A percentile compares a stretch with the other conserved stretches of the same genome.
phyloP scores from a whole-genome alignment of 1,140 invertebrate genomes.

The Ceratoteleas bidentatus region DNA sequence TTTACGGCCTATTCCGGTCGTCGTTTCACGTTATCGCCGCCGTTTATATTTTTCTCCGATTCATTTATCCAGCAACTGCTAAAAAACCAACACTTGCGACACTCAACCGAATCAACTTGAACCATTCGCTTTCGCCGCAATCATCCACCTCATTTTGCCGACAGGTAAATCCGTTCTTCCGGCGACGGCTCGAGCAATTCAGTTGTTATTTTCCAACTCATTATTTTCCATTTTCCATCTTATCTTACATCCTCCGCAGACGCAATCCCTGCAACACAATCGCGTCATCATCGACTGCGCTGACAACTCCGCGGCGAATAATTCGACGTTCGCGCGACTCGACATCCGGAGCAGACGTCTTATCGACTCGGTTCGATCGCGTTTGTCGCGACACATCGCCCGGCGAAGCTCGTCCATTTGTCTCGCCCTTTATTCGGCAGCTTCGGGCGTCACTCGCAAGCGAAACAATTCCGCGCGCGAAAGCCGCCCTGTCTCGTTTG shows the following conservation, averaged over 20 bases:
- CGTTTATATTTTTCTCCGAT: too few relatives aligned
- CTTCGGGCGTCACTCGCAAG: too few relatives aligned
- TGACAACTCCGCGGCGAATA: slow-evolving; percentile 3
- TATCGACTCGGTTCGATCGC: slow-evolving; percentile 15
- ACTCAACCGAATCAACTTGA: too few relatives aligned
- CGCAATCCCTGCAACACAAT: neutral
- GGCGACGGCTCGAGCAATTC: neutral
- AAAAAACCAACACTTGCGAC: too few relatives aligned
- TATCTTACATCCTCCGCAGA: neutral
- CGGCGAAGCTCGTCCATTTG: slow-evolving; percentile 14
- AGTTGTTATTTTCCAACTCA: neutral
- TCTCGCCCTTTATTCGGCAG: slow-evolving; percentile 18
- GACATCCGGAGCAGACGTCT: slow-evolving; percentile 1
- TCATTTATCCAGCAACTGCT: too few relatives aligned
- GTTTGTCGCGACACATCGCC: neutral
- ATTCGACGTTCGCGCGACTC: neutral
- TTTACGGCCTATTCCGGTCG: too few relatives aligned
- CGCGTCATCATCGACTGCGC: neutral
- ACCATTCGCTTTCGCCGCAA: neutral
- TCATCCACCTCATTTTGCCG: neutral
- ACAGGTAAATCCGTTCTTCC: neutral
- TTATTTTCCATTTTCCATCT: neutral
- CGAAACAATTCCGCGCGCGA: too few relatives aligned
- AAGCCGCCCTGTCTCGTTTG: too few relatives aligned
- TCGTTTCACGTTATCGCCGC: too few relatives aligned